phyloP scores from a whole-genome alignment of 2,888 invertebrate genomes.

The Pyrocoelia pectoralis region DNA sequence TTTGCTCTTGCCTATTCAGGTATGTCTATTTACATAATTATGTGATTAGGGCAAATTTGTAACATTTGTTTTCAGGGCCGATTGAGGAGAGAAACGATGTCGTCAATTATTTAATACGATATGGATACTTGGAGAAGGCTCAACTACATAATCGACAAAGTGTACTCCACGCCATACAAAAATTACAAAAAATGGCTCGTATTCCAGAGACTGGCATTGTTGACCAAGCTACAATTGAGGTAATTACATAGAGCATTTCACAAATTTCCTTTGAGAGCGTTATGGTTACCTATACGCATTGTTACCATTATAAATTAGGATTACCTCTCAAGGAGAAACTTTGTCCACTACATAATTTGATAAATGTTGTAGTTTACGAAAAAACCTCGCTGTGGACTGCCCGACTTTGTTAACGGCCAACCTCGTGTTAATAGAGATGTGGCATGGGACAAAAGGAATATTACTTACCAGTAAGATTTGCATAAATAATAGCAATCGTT shows the following conservation, averaged over 20 bases:
- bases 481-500: too few relatives aligned
- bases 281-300: too few relatives aligned
- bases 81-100: too few relatives aligned
- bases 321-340: too few relatives aligned
- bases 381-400: neutral
- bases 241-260: neutral
- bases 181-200: neutral
- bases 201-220: neutral
- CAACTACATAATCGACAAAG: neutral
- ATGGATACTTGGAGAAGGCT: too few relatives aligned
- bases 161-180: neutral
- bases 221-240: neutral
- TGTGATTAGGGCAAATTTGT: too few relatives aligned
- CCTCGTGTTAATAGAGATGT: neutral
- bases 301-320: too few relatives aligned
- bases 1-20: too few relatives aligned
- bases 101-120: neutral
- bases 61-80: too few relatives aligned
- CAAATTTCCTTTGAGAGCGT: too few relatives aligned
- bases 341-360: neutral
- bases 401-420: neutral
- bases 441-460: neutral
- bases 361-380: neutral
- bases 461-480: conserved; percentile 1
- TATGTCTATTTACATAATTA: too few relatives aligned